Base-by-base conservation (phyloP, 2,797 vertebrate genomes). In the Siniperca obscura region DNA sequence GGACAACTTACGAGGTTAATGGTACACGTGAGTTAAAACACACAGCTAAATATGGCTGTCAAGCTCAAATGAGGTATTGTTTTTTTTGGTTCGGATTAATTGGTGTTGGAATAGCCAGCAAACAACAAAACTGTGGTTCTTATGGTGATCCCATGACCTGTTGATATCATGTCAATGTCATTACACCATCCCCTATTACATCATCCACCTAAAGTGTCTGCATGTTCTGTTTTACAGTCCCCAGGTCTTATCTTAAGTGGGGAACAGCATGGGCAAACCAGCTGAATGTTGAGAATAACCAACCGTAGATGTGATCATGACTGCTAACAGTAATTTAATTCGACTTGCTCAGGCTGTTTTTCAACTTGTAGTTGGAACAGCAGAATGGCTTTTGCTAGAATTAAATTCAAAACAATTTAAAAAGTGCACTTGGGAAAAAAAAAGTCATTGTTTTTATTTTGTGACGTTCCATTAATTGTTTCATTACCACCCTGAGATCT, bases 261-360 rank as follows among this genome's bases (percentile, higher is more conserved):
- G n/a, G 22, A 69, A 53, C 76, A 72, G 11, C 40, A 9, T 65
- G n/a, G 13, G 14, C 36, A 69, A 62, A 59, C 6, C 53, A 76
- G 48, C 57, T 30, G 42, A 53, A 36, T 30, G 55, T 11, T 71
- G n/a, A 27, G 36, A 60, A 71, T 9, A 66, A 21, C 1, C 44
- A 55, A 16, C 10, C 1, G 3, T 36, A 17, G 21, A 57, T 52
- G 21, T 48, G n/a, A 60, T 62, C 36, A 6, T 21, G 22, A 25
- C 70, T 46, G 25, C 1, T 2, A 25, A 16, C 44, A 16, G 3
- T 17, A 5, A 21, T 30, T 60, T 7, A 4, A 46, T 44, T 19
- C 3, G 13, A 46, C 27, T 56, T 38, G 7, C 34, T 13, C 8
- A 14, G n/a, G 38, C 27, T 38, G 61, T 22, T n/a, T 34, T 64